Base-by-base conservation (phyloP, 2,113 vertebrate genomes). In the Chamaetylas fuelleborni region DNA sequence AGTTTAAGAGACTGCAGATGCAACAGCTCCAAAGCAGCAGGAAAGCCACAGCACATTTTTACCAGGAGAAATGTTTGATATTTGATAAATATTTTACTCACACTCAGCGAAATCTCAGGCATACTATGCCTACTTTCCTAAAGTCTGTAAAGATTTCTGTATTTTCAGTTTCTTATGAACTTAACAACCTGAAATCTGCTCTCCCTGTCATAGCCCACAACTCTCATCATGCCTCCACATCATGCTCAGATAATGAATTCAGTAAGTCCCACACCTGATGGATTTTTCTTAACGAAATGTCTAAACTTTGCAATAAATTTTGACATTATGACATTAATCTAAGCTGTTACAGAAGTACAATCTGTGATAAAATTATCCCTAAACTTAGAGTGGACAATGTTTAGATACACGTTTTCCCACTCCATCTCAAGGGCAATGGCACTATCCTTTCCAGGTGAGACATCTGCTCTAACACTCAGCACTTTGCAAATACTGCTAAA, bases 341-440 rank as follows among this genome's bases (percentile, higher is more conserved):
- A 62, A 66, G n/a, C 6, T 79, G 51, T 29, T 26, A 28, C 22
- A 72, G 53, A 79, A 67, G 48, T 13, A 57, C 15, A 65, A n/a
- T 28, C 60, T 26, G 17, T 0, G 5, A 33, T 13, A 45, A 24
- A 70, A 67, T 17, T 11, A 33, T 20, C 43, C 34, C 26, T 26
- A 19, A 29, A 11, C 3, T 57, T 53, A 3, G 0, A 4, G 34
- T 12, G 28, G 53, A 43, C 8, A 24, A 9, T 4, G 47, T 24
- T 42, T 29, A 33, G 50, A 48, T 1, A 26, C 24, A 11, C 19
- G 2, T 53, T 74, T 40, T 26, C 24, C 51, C 14, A 12, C 34
- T 26, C n/a, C 40, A 53, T 11, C 56, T 28, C 4, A 5, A n/a
- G 47, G 54, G 38, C 51, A 31, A 31, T 2, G 1, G 43, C 64